Evolutionary conservation across 2,113 vertebrate species (phyloP), one percentile per base, ranked within the genome.

Genomic region (Corythoichthys intestinalis): DNA sequence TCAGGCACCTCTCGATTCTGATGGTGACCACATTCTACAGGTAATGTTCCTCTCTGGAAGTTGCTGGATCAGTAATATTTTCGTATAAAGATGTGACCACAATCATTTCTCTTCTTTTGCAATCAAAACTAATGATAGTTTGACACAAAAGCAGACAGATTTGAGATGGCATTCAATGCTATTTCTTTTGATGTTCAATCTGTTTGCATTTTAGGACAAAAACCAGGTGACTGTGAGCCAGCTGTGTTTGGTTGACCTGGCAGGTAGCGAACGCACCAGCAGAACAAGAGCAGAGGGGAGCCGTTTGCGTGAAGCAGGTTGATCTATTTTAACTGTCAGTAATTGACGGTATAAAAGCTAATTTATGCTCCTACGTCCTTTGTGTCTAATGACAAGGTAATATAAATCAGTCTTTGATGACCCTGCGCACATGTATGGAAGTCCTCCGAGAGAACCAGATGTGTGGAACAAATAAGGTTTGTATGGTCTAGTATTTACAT

Each of bases 401-500:
- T 73, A 99, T 99, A 70, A 99, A 99, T 78, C 96, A 98, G 70
- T 98, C 97, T 0, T 35, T 99, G 41, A 99, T 99, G 97, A 99
- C 95, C 0, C 66, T 99, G 12, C 93, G 97, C 58, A 97, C 96
- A 0, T 99, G 97, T 61, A 98, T 99, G 50, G 97, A 99, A 83
- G 92, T 97, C 28, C 87, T 99, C 3, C 89, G 97, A 82, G 97
- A 99, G 78, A 99, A 99, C 84, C 97, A 99, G 68, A 86, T 95
- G 83, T 96, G 88, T 52, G 97, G 97, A 35, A 95, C 92, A 0
- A 98, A 95, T 69, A 98, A 95, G 94, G 97, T 98, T 63, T 6
- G 47, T 58, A 13, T 75, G 63, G 4, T 20, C n/a, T 64, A 20
- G 2, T 17, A 66, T 49, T 65, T 20, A 1, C 10, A 41, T 10